Conservation (phyloP, 1,140 invertebrate genomes). For the Plectrocnemia conspersa region DNA sequence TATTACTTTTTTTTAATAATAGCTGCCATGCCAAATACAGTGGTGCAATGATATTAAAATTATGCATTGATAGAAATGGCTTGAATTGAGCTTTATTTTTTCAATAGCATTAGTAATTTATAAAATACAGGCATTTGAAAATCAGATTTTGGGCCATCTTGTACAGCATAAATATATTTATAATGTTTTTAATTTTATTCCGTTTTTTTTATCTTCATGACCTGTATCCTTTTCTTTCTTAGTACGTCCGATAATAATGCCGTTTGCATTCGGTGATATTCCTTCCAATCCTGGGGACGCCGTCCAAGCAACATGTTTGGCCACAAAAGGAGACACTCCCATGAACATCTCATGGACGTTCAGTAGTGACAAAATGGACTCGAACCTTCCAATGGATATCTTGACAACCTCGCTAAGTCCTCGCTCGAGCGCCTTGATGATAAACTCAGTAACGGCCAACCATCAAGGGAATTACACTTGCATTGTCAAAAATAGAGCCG, state of each 20-base stretch:
- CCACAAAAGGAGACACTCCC: conserved; percentile 72
- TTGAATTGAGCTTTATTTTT: too few relatives aligned
- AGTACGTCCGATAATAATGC: conserved; percentile 64
- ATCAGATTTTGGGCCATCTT: too few relatives aligned
- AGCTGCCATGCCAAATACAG: too few relatives aligned
- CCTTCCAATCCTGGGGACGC: conserved; percentile 67
- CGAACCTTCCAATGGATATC: conserved; percentile 48
- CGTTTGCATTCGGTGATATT: conserved; percentile 62
- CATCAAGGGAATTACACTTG: conserved; percentile 65
- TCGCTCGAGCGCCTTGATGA: conserved; percentile 56
- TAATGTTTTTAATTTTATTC: too few relatives aligned
- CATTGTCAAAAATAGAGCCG: conserved; percentile 58
- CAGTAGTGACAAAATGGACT: conserved; percentile 53
- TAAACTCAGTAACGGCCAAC: conserved; percentile 54
- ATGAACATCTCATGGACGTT: conserved; percentile 70
- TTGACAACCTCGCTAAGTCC: conserved; percentile 51
- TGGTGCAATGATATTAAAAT: too few relatives aligned
- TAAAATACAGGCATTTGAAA: too few relatives aligned
- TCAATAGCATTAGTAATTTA: too few relatives aligned
- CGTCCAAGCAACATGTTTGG: conserved; percentile 65
- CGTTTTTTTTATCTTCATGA: too few relatives aligned
- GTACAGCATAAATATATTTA: too few relatives aligned
- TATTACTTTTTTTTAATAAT: too few relatives aligned
- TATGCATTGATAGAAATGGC: too few relatives aligned
- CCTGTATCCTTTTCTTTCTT: conserved; percentile 47